phyloP scores from a whole-genome alignment of 2,797 vertebrate species.

The Epinephelus malabaricus region DNA sequence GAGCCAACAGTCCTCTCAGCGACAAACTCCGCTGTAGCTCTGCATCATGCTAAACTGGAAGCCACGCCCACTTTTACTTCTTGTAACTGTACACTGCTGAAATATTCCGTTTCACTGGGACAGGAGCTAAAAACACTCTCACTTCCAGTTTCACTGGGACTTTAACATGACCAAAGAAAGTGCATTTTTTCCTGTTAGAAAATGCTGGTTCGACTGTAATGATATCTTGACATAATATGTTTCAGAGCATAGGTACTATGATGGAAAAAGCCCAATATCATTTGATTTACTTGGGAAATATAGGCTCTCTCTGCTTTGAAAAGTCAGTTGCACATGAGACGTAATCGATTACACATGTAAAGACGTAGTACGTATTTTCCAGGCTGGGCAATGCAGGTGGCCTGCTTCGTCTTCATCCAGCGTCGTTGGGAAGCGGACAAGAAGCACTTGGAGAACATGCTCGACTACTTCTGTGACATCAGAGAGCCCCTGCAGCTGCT shows the following conservation, averaged over 20 bases:
- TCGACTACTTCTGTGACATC: constrained; percentile 98
- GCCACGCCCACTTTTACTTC: no score
- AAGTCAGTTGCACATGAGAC: constrained; percentile 9
- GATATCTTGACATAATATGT: background rate
- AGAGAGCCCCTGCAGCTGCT: constrained; percentile 95
- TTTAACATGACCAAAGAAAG: constrained; percentile 4
- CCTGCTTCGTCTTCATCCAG: constrained; percentile 95
- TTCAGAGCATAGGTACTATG: background rate
- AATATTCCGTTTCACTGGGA: no score
- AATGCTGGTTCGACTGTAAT: background rate
- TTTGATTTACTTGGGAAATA: background rate
- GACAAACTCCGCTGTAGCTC: no score
- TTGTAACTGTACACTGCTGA: no score
- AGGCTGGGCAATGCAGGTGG: constrained; percentile 99
- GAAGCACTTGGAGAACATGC: constrained; percentile 93
- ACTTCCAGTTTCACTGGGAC: no score
- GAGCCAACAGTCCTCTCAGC: no score
- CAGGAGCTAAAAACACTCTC: no score
- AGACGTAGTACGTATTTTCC: constrained; percentile 38
- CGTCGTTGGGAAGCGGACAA: constrained; percentile 96
- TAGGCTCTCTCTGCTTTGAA: background rate
- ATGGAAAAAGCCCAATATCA: background rate
- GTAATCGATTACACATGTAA: constrained; percentile 20
- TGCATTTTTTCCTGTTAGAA: background rate
- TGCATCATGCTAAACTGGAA: no score